Conservation (phyloP, 2,888 invertebrate species). For the Adelphocoris suturalis region DNA sequence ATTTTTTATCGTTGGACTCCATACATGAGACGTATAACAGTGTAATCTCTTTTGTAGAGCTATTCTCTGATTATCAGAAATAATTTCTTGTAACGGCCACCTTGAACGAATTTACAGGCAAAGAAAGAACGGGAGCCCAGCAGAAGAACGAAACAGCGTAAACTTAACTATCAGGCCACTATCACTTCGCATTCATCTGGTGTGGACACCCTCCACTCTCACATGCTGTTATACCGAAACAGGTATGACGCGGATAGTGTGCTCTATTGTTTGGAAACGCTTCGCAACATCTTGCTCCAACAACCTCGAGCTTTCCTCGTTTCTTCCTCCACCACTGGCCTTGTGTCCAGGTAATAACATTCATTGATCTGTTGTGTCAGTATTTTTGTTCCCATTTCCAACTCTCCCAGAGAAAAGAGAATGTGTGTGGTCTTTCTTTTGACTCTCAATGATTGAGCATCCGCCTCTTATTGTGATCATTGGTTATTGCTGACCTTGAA, state of each 20-base stretch:
- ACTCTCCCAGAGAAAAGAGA: too few relatives aligned
- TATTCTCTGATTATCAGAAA: too few relatives aligned
- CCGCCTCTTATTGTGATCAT: too few relatives aligned
- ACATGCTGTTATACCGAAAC: conserved; percentile 89
- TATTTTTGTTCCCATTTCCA: too few relatives aligned
- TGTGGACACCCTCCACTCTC: conserved; percentile 86
- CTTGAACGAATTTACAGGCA: neutral
- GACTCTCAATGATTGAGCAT: too few relatives aligned
- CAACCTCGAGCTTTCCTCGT: conserved; percentile 87
- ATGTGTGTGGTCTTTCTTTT: too few relatives aligned
- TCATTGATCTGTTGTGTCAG: neutral
- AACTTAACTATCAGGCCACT: conserved; percentile 74
- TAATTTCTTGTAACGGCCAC: too few relatives aligned
- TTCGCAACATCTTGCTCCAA: conserved; percentile 86
- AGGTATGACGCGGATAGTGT: conserved; percentile 88
- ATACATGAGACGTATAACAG: too few relatives aligned
- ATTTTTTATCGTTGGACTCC: too few relatives aligned
- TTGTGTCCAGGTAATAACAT: conserved; percentile 75
- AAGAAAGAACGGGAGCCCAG: conserved; percentile 49
- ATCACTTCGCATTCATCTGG: conserved; percentile 73
- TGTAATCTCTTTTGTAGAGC: too few relatives aligned
- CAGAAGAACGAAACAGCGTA: conserved; percentile 21
- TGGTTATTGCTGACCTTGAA: too few relatives aligned
- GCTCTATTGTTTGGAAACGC: conserved; percentile 86
- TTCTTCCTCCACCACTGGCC: conserved; percentile 87